Conservation (phyloP, 1,140 invertebrate genomes). For the Oreohelix idahoensis region DNA sequence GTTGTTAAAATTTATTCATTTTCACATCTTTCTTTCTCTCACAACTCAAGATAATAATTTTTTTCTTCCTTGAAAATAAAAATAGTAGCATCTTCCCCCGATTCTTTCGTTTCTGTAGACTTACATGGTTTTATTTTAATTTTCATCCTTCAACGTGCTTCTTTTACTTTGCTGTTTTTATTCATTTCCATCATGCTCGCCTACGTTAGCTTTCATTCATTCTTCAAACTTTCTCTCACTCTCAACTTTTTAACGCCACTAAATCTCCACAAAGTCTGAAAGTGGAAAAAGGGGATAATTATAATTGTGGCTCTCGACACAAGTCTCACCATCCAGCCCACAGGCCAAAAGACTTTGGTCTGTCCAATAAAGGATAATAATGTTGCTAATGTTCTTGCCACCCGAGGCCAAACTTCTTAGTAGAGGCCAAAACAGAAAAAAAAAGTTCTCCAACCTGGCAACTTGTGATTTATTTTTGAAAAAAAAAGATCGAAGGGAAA, state of each 20-base stretch:
- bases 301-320: neutral
- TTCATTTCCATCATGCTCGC: no score
- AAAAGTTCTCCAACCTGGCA: neutral
- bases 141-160: no score
- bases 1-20: no score
- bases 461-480: neutral
- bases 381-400: conserved; percentile 13
- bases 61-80: no score
- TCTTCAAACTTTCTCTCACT: neutral
- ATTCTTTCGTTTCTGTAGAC: no score
- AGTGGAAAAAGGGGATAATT: conserved; percentile 12
- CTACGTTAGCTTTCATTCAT: no score
- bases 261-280: conserved; percentile 8
- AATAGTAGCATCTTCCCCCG: no score
- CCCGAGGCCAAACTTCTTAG: conserved; percentile 15
- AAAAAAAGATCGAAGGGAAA: conserved; percentile 4
- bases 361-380: conserved; percentile 18
- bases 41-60: no score
- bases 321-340: neutral
- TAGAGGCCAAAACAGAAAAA: neutral
- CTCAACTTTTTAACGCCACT: neutral
- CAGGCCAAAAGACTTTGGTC: conserved; percentile 3
- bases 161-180: no score
- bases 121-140: no score
- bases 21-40: no score